phyloP scores from a whole-genome alignment of 2,113 vertebrate species.

The Nerophis ophidion region DNA sequence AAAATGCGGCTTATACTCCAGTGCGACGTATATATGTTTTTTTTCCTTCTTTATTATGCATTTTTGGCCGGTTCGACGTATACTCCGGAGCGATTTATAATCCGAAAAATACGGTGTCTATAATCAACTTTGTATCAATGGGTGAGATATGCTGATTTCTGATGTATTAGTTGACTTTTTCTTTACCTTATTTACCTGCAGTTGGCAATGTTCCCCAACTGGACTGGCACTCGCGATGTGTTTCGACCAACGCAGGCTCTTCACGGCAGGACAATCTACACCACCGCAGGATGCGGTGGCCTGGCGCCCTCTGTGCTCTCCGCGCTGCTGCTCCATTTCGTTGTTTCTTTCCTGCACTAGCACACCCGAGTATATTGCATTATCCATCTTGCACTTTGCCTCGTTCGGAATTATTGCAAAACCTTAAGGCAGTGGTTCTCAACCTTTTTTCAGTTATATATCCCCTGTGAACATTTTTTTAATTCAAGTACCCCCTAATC shows the following conservation, averaged over 20 bases:
- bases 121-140: too few species aligned
- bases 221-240: constrained; percentile 16
- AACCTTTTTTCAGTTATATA: too few species aligned
- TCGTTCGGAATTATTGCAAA: background rate
- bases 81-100: too few species aligned
- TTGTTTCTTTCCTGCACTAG: background rate
- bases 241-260: constrained; percentile 33
- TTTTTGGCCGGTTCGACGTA: too few species aligned
- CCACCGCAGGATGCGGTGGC: background rate
- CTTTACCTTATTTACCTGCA: constrained; percentile 9
- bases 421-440: too few species aligned
- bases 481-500: too few species aligned
- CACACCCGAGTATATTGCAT: background rate
- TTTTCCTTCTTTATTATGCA: too few species aligned
- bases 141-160: too few species aligned
- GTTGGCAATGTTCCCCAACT: constrained; percentile 35
- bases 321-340: constrained; percentile 19
- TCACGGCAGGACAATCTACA: constrained; percentile 26
- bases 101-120: too few species aligned
- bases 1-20: too few species aligned
- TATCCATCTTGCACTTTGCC: background rate
- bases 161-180: background rate
- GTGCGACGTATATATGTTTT: too few species aligned
- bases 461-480: too few species aligned
- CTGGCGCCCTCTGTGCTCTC: background rate